Evolutionary conservation across 1,140 invertebrate genomes (phyloP).

Genomic region (fruit fly (Drosophila melanogaster)): DNA sequence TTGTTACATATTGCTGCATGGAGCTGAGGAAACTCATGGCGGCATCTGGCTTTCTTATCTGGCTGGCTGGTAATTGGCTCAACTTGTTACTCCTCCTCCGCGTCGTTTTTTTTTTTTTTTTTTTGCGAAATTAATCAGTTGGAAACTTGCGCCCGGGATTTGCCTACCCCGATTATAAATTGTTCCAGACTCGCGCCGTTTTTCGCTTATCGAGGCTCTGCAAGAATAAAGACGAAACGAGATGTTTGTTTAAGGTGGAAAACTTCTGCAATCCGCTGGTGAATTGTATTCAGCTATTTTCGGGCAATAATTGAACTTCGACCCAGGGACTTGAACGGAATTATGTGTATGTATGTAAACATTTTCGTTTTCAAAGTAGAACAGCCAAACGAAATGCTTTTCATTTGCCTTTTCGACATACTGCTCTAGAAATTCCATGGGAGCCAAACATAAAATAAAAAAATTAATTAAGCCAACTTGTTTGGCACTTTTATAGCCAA

Average conservation of each 20-base stretch:
- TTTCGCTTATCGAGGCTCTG: conserved; percentile 52
- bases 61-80: conserved; percentile 65
- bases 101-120: background rate
- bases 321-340: conserved; percentile 31
- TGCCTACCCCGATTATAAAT: conserved; percentile 70
- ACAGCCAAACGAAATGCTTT: conserved; percentile 11
- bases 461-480: conserved; percentile 55
- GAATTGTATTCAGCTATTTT: conserved; percentile 59
- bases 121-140: conserved; percentile 75
- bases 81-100: conserved; percentile 23
- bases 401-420: conserved; percentile 37
- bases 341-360: conserved; percentile 22
- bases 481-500: conserved; percentile 23
- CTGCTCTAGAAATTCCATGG: conserved; percentile 12
- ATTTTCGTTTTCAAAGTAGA: conserved; percentile 28
- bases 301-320: conserved; percentile 59
- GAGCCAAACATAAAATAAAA: conserved; percentile 2
- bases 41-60: conserved; percentile 70
- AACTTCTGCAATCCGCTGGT: conserved; percentile 28
- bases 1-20: conserved; percentile 91
- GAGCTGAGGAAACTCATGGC: conserved; percentile 93
- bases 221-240: conserved; percentile 44
- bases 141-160: conserved; percentile 68
- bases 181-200: conserved; percentile 23
- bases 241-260: conserved; percentile 32